Evolutionary conservation across 1,140 invertebrate species (phyloP), one percentile per base, ranked within the genome.

Genomic region (Bombus superbus): DNA sequence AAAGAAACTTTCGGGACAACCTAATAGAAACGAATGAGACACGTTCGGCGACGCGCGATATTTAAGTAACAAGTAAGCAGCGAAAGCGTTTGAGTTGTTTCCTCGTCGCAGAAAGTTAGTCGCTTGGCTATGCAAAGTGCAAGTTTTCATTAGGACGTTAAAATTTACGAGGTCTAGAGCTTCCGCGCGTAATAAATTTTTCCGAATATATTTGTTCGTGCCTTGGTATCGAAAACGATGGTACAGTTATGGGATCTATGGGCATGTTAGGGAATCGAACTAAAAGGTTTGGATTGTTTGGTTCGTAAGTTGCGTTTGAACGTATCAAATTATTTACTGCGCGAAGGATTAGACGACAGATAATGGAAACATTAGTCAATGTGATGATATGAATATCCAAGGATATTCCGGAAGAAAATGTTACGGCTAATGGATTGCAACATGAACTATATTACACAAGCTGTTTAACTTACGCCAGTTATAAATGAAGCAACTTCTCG

Each of bases 401-500:
- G 66, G 15, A 62, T 72, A 79, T 72, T 40, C 53, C 11, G 25
- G 76, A 84, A 72, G 83, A 72, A 80, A 80, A 84, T 68, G 83
- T 84, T 84, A 80, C 66, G 44, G 83, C 53, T 80, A 84, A 84
- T 84, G 83, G 76, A 84, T 84, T 84, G 80, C 83, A 72, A 68
- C 64, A 71, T 57, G 69, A 74, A 74, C 53, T 44, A 71, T 81
- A 53, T 81, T 85, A 81, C 78, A 68, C 83, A 81, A 78, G 59
- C 78, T 81, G 78, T 85, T 85, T 85, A 85, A 85, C 78, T 81
- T 81, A 44, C 18, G 78, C 78, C 71, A 66, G 83, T 81, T 81
- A 81, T 81, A 85, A 85, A 81, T 81, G 83, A 80, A 85, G 78
- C 78, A 85, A 85, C 83, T 85, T 85, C 42, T 66, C 57, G 44